Percentiles rank a stretch among this genome's conserved stretches.
These are phyloP conservation scores for Pachyseris speciosa DNA, from an alignment of 64 coral and sea anemone species.

Conservation along the genomic window DNA sequence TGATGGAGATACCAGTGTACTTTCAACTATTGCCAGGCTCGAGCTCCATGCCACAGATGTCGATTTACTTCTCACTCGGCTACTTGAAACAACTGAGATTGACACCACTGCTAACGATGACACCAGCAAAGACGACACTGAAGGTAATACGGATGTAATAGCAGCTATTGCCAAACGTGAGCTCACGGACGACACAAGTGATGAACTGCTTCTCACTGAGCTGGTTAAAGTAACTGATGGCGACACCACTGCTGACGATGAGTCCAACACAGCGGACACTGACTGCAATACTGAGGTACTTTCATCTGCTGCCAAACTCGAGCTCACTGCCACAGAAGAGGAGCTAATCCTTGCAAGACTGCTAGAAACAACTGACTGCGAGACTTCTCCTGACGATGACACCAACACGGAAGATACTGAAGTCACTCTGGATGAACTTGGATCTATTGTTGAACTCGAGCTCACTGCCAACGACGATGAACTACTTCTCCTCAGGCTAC, in stretches of 20 bases:
- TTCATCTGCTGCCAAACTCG: not conserved
- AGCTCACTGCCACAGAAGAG: not conserved
- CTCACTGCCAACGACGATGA: not conserved
- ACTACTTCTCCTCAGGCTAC: not conserved
- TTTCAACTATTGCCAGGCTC: not conserved
- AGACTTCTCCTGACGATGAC: not conserved
- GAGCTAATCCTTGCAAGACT: not conserved
- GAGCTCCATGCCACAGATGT: not conserved
- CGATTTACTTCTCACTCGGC: not conserved
- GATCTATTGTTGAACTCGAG: not conserved
- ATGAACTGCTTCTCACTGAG: not conserved
- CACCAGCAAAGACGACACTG: not conserved
- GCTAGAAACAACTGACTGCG: not conserved
- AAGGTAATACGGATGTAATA: not conserved
- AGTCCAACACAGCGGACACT: not conserved
- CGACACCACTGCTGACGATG: not conserved
- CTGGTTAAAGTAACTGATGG: not conserved
- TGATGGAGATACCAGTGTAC: not conserved
- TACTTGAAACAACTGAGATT: not conserved
- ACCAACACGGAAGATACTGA: not conserved
- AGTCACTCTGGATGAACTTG: too few species aligned
- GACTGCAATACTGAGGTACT: not conserved
- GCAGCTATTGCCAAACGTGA: not conserved
- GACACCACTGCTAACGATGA: not conserved
- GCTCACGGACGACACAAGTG: not conserved